Base-by-base conservation (phyloP, 2,113 vertebrate genomes). In the Australoheros scitulus region DNA sequence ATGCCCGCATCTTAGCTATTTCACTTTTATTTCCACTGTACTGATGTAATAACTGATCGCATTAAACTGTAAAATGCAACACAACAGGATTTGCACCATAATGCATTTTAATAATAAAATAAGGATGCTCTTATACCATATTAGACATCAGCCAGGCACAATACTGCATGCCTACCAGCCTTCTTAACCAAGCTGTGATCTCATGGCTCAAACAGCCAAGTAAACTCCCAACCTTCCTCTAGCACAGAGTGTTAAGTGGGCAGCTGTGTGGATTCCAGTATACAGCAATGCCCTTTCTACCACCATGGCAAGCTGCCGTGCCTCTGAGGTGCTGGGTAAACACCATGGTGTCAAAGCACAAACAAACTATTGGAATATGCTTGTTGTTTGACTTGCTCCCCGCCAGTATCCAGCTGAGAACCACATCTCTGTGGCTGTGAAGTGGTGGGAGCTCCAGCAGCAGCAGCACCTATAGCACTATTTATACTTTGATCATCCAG, bases 311-410 rank as follows among this genome's bases (percentile, higher is more conserved):
- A 11, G 72, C 76, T 78, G 87, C 85, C 80, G 70, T 85, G 85
- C 82, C 82, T 86, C 92, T 88, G 93, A 93, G 92, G 92, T 90
- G 81, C 88, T 89, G 87, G 85, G 78, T 83, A 92, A 94, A 92
- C 90, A 93, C 81, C 74, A 80, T n/a, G 72, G 90, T 88, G 82
- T 89, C 89, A 84, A 86, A 90, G 82, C 76, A 92, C 88, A 92
- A 92, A 93, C 91, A 93, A 88, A 89, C 90, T 88, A 59, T 50
- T 83, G 89, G 90, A 91, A 92, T 83, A 84, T 79, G 77, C 70
- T 84, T 77, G 82, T 84, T 89, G 86, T 89, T 92, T 90, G 75
- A 89, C 82, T 82, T 84, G 76, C 72, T 81, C 47, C 47, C 78
- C 17, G 70, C 90, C 88, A 91, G 79, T 77, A 89, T 81, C 83